Evolutionary conservation across 2,888 invertebrate genomes (phyloP).

Genomic region (Coremacera marginata): DNA sequence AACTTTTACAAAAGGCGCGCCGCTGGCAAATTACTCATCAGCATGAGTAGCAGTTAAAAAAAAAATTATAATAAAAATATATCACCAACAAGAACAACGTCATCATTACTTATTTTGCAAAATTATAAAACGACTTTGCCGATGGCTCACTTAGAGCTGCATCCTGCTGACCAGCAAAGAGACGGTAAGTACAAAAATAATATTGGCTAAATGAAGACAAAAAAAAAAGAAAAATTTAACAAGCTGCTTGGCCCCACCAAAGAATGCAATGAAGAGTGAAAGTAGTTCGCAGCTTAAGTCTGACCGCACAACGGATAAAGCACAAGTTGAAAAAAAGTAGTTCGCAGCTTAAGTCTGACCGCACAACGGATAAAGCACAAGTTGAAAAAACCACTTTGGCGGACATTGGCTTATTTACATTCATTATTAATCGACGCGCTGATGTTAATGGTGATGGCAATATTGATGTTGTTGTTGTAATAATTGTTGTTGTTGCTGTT

Average conservation of each 20-base stretch:
- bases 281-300: conserved; percentile 21
- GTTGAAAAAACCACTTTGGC: conserved; percentile 18
- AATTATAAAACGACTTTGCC: neutral
- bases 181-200: neutral
- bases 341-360: neutral
- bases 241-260: conserved; percentile 10
- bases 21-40: conserved; percentile 16
- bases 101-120: neutral
- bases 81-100: neutral
- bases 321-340: conserved; percentile 38
- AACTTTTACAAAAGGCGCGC: neutral
- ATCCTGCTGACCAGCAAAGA: neutral
- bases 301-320: conserved; percentile 9
- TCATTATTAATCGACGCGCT: neutral
- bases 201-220: too few species aligned
- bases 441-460: neutral
- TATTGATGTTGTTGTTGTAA: neutral
- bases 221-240: neutral
- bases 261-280: conserved; percentile 42
- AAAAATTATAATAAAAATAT: neutral
- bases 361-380: conserved; percentile 14
- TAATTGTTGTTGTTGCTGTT: neutral
- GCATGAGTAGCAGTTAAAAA: neutral
- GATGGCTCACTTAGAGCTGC: neutral
- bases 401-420: conserved; percentile 37